Evolutionary conservation across 1,140 invertebrate species (phyloP).

Genomic region (Drosophila sechellia): DNA sequence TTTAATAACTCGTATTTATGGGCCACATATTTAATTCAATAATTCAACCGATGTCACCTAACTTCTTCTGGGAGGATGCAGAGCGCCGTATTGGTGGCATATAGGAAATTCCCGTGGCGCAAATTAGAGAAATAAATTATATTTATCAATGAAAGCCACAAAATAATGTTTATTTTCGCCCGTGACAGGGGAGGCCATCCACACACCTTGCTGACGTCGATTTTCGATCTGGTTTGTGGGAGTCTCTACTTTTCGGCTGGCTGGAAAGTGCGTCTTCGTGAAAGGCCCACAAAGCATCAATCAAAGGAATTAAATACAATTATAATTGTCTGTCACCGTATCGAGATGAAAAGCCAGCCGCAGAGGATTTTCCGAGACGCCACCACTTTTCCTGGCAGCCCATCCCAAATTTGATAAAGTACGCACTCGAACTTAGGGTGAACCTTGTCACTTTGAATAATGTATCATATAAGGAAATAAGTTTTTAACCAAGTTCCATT

Average conservation of each 20-base stretch:
- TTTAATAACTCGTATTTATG: conserved; percentile 2
- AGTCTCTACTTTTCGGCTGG: conserved; percentile 1
- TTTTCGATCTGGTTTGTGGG: conserved; percentile 1
- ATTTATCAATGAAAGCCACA: conserved; percentile 59
- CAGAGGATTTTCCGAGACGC: conserved; percentile 37
- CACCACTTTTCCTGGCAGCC: conserved; percentile 11
- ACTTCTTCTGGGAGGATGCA: background rate
- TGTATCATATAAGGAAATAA: background rate
- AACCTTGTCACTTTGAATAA: background rate
- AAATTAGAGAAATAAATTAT: conserved; percentile 61
- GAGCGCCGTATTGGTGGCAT: conserved; percentile 10
- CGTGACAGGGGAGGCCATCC: conserved; percentile 39
- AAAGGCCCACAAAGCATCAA: conserved; percentile 55
- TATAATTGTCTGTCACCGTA: conserved; percentile 63
- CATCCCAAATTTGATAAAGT: background rate
- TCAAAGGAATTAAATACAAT: conserved; percentile 61
- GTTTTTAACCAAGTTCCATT: too few relatives aligned
- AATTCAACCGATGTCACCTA: conserved; percentile 14
- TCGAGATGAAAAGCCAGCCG: conserved; percentile 46
- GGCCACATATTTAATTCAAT: conserved; percentile 13
- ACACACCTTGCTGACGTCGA: conserved; percentile 42
- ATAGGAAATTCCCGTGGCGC: conserved; percentile 21
- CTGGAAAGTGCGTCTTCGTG: background rate
- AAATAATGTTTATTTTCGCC: conserved; percentile 57
- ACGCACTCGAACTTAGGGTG: background rate